Conservation (phyloP, 2,888 invertebrate species). For the Melipona bicolor region DNA sequence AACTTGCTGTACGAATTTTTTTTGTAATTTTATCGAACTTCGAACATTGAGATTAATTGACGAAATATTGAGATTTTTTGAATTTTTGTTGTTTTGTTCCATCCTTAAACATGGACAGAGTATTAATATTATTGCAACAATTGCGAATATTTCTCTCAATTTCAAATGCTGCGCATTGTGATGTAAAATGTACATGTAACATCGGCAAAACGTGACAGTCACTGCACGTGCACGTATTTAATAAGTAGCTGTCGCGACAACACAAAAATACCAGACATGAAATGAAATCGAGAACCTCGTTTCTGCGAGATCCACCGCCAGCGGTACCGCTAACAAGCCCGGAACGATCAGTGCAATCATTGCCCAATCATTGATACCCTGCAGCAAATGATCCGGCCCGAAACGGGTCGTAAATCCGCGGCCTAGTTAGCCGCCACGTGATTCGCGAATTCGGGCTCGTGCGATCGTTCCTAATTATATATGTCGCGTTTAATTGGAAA, state of each 20-base stretch:
- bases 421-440: slow-evolving; percentile 34
- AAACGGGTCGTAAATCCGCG: slow-evolving; percentile 44
- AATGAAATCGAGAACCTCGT: background rate
- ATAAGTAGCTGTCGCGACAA: background rate
- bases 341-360: slow-evolving; percentile 9
- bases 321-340: background rate
- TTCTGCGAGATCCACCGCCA: background rate
- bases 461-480: slow-evolving; percentile 50
- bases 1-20: no score
- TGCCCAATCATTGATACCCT: slow-evolving; percentile 25
- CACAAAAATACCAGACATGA: background rate
- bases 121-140: no score
- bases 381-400: slow-evolving; percentile 39
- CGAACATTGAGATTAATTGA: no score
- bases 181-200: no score
- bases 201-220: no score
- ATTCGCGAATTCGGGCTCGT: slow-evolving; percentile 16
- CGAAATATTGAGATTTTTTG: no score
- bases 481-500: slow-evolving; percentile 49
- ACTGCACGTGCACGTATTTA: background rate
- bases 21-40: no score
- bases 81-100: no score
- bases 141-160: no score
- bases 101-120: no score
- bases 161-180: no score